phyloP scores from a whole-genome alignment of 2,888 invertebrate species.

The Deilephila porcellus region DNA sequence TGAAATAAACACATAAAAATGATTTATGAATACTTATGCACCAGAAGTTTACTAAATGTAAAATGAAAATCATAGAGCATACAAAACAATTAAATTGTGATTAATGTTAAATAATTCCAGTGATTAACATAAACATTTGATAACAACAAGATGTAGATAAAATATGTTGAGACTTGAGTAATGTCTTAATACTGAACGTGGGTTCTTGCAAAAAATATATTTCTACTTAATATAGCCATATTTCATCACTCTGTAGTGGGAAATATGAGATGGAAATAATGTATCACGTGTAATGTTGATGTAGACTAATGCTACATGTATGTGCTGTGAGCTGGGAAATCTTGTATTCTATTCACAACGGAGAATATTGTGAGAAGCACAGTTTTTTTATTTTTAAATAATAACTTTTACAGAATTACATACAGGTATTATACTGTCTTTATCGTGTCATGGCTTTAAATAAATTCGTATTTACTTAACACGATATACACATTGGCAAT shows the following conservation, averaged over 20 bases:
- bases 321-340: too few species aligned
- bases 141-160: conserved; percentile 32
- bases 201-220: not conserved
- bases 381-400: too few species aligned
- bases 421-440: too few species aligned
- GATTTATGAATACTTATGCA: conserved; percentile 3
- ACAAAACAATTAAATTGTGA: conserved; percentile 9
- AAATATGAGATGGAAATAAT: not conserved
- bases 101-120: conserved; percentile 13
- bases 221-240: not conserved
- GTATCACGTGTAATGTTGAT: too few species aligned
- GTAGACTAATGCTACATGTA: too few species aligned
- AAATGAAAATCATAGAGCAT: not conserved
- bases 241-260: not conserved
- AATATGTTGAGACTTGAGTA: not conserved
- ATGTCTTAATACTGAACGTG: conserved; percentile 32
- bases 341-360: too few species aligned
- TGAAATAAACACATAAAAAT: not conserved
- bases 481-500: too few species aligned
- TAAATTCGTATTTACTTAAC: too few species aligned
- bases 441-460: too few species aligned
- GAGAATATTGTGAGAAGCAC: too few species aligned
- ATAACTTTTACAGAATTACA: too few species aligned
- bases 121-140: conserved; percentile 20
- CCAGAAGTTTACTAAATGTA: not conserved